Base-by-base conservation (phyloP, 2,797 vertebrate genomes). In the Bovichtus diacanthus region DNA sequence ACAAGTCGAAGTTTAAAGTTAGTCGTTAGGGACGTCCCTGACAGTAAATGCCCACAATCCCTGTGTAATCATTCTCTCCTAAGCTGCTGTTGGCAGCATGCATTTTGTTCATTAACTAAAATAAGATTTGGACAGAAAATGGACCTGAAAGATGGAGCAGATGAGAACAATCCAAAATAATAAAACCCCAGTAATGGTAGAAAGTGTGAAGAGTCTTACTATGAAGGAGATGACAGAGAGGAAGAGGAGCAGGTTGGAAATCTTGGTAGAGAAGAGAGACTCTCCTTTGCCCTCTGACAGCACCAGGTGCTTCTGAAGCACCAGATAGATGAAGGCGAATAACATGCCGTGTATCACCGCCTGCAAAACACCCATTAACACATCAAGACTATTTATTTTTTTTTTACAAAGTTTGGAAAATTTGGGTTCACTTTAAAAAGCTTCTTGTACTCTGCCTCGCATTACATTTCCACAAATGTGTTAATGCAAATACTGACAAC, bases 291-390 rank as follows among this genome's bases (percentile, higher is more conserved):
- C 95, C 93, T 99, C 98, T 0, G 95, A 96, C 73, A 99, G 94
- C 68, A 96, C 86, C 87, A 99, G 97, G 34, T 61, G 88, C 88
- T 98, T 99, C 93, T 99, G 97, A 65, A 99, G 92, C 72, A 96
- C 93, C 95, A 99, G 93, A 87, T 99, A 99, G 88, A 97, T 80
- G 83, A 99, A 98, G 88, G 98, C 97, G 84, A 99, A 99, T 16
- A 97, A 64, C 97, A 99, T 99, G 25, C 98, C 98, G 27, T 99
- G 94, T 80, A 99, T 96, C 87, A 99, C 97, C 13, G 96, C 97
- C 98, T 99, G 92, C 41, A 73, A 70, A 29, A 43, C 6, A 76
- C 47, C 27, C 49, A 70, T 12, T 3, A 10, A 0, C 16, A 38
- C 3, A 16, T 60, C 23, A 6, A 56, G 62, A n/a, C 11, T 1